Evolutionary conservation across 2,113 vertebrate genomes (phyloP).

Genomic region (Pontoporia blainvillei): DNA sequence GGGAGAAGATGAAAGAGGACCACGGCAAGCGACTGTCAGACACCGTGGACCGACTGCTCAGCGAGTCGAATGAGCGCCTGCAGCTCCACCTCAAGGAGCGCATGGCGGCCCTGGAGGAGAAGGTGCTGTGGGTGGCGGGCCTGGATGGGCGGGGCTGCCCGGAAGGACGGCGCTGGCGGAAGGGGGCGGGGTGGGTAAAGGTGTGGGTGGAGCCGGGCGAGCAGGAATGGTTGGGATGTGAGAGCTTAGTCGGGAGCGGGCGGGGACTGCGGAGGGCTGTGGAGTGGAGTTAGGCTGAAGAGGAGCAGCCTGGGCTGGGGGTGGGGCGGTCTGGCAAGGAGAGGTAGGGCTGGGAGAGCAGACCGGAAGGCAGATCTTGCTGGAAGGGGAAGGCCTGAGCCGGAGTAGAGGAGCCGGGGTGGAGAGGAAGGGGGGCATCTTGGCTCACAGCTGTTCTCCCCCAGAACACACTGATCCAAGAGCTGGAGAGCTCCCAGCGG

Average conservation of each 20-base stretch:
- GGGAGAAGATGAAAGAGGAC: slow-evolving; percentile 99
- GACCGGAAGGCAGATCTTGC: too few relatives aligned
- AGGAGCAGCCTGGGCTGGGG: background rate
- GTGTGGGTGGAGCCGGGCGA: background rate
- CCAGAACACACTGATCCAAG: slow-evolving; percentile 94
- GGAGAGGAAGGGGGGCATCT: background rate
- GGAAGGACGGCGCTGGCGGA: background rate
- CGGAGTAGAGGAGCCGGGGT: background rate
- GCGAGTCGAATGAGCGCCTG: slow-evolving; percentile 94
- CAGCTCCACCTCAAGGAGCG: slow-evolving; percentile 97
- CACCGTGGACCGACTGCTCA: slow-evolving; percentile 95
- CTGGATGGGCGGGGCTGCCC: background rate
- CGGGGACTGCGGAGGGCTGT: background rate
- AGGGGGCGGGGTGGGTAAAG: too few relatives aligned
- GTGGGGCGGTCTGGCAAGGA: too few relatives aligned
- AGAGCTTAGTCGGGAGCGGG: too few relatives aligned
- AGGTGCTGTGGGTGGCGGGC: slow-evolving; percentile 76
- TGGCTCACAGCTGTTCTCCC: background rate
- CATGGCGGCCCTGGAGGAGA: slow-evolving; percentile 96
- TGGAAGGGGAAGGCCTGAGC: too few relatives aligned
- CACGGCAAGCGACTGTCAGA: slow-evolving; percentile 96
- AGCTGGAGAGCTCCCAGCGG: slow-evolving; percentile 95
- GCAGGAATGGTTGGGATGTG: background rate
- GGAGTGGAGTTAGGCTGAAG: background rate
- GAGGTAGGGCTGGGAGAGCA: background rate